Evolutionary conservation across 2,113 vertebrate genomes (phyloP), one percentile per base, ranked within the genome.

Genomic region (Hydropotes inermis): DNA sequence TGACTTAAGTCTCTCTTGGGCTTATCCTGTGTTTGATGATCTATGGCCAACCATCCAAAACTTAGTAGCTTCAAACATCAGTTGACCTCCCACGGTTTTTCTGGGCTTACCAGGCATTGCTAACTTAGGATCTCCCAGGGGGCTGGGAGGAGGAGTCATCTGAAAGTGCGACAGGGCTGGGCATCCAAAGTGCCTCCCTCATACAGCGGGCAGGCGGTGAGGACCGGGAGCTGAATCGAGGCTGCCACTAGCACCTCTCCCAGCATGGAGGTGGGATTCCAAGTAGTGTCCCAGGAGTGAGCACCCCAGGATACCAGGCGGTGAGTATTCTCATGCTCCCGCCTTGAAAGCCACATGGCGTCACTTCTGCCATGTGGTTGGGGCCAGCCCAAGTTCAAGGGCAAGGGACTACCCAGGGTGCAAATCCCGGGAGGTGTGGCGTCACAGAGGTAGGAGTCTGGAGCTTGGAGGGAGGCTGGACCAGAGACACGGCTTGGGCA

Each of bases 191-290:
- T 3, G 55, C 23, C 33, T 12, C 19, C 88, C 43, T 30, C 25
- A 12, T 13, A 28, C 9, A 1, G 23, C 10, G 5, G 36, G 55
- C 55, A 57, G 83, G 28, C 1, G 1, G n/a, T 23, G 7, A 0
- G 16, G 50, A 16, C 95, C 6, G 47, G 39, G 64, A 23, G 17
- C 28, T 61, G n/a, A 17, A 25, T 7, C 0, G 3, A 25, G 19
- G 39, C 84, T 28, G 36, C 36, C 2, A 2, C 50, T 0, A 10
- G 14, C 3, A 43, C 58, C n/a, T n/a, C 19, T 28, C 57, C n/a
- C 28, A 10, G 70, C 28, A 1, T 12, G 36, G 16, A 67, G 58
- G 58, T 1, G 8, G 55, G 28, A 28, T 14, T 52, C 50, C 27
- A 27, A n/a, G 39, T 45, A 28, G 12, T 3, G 10, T 17, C 79